These are phyloP conservation scores for Aphaenogaster ashmeadi DNA, from an alignment of 1,140 invertebrate genomes.

Conservation along the genomic window DNA sequence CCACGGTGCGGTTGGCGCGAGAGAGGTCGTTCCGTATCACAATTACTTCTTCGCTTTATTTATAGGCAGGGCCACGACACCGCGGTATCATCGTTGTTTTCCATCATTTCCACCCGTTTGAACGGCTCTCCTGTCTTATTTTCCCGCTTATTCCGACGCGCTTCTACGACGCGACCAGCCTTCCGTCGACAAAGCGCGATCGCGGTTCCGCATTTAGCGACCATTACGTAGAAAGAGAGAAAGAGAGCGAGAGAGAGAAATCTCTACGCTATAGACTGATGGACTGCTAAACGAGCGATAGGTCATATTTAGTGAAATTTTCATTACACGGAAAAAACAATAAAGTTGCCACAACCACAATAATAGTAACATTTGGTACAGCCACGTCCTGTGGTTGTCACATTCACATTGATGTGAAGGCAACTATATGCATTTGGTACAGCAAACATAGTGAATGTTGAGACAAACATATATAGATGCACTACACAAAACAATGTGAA, in stretches of 20 bases:
- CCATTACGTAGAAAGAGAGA: background rate
- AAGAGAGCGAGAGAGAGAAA: background rate
- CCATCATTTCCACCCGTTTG: constrained; percentile 71
- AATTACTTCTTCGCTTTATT: constrained; percentile 83
- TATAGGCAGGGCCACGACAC: constrained; percentile 82
- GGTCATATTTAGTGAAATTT: background rate
- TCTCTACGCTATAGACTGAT: background rate
- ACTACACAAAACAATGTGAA: too few species aligned
- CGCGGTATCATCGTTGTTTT: constrained; percentile 82
- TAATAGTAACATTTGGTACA: too few species aligned
- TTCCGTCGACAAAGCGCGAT: constrained; percentile 25
- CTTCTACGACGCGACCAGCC: constrained; percentile 7
- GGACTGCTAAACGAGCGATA: background rate
- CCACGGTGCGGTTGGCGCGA: background rate
- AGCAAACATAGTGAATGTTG: too few species aligned
- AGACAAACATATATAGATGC: too few species aligned
- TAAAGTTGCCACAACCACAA: too few species aligned
- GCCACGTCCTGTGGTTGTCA: too few species aligned
- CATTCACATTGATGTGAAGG: too few species aligned
- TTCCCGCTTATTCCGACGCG: constrained; percentile 14
- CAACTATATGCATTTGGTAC: too few species aligned
- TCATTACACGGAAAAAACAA: too few species aligned
- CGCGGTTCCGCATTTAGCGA: constrained; percentile 15
- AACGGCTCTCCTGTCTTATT: constrained; percentile 26
- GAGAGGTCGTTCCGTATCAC: constrained; percentile 77